Evolutionary conservation across 2,113 vertebrate species (phyloP), one percentile per base, ranked within the genome.

Genomic region (Australoheros scitulus): DNA sequence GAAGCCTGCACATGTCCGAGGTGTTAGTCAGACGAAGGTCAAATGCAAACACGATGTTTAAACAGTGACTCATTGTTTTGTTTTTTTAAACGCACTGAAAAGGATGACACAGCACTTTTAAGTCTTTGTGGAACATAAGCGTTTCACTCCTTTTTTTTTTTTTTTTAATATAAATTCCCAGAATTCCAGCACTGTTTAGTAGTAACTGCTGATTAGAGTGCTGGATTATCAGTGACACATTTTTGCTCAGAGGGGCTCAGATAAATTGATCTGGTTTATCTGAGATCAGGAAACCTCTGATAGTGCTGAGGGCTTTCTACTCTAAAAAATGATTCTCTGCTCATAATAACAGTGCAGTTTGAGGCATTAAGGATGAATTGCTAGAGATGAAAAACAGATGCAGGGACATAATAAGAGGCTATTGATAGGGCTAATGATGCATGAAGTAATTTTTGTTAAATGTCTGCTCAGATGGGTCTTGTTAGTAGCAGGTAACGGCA

Each of bases 11-110:
- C 65, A 68, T 81, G 20, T 77, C 60, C 41, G 32, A 52, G 11
- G 14, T 75, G 26, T 92, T 76, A 87, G 57, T 90, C 88, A 82
- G 34, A 80, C 77, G 38, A 58, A 64, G 79, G 85, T 84, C 36
- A 79, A 74, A 79, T 86, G 64, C 58, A 2, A 87, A 74, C 47
- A 3, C 2, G 6, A 58, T 63, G 24, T 47, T 79, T 41, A 59
- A 68, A 77, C 59, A 70, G 17, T 32, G 84, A 89, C 38, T 77
- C 57, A 14, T 65, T 52, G 11, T 58, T 10, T 74, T 72, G 34
- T 22, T 6, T 50, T 15, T 68, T 18, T 1, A 11, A 34, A 29
- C 5, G 3, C 4, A 8, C 47, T 29, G 11, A 72, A 61, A 76
- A 78, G 18, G 14, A 88, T 81, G 84, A 79, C 17, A 29, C 64